Evolutionary conservation across 2,888 invertebrate species (phyloP).

Genomic region (Erebia aethiops): DNA sequence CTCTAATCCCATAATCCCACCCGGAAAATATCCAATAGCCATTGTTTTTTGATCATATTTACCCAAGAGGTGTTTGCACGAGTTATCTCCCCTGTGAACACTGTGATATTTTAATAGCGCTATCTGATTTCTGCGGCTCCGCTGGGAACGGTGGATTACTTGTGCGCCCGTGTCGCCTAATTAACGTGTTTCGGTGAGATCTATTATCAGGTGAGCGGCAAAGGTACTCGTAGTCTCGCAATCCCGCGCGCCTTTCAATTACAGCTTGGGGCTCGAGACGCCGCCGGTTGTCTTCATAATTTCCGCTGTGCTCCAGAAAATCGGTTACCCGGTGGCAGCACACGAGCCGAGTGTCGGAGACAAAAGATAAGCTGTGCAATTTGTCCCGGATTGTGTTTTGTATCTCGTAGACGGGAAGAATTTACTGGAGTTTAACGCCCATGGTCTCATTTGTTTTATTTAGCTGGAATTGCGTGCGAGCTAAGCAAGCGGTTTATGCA

Average conservation of each 20-base stretch:
- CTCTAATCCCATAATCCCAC: slow-evolving; percentile 74
- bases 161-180: slow-evolving; percentile 28
- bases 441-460: slow-evolving; percentile 22
- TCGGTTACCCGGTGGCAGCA: slow-evolving; percentile 49
- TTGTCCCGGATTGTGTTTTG: slow-evolving; percentile 59
- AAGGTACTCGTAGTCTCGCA: slow-evolving; percentile 13
- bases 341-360: slow-evolving; percentile 57
- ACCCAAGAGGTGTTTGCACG: slow-evolving; percentile 66
- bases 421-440: slow-evolving; percentile 33
- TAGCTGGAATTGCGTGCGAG: slow-evolving; percentile 23
- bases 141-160: slow-evolving; percentile 29
- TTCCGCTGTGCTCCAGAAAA: slow-evolving; percentile 56
- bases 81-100: slow-evolving; percentile 65
- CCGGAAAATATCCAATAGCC: slow-evolving; percentile 74
- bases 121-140: slow-evolving; percentile 57
- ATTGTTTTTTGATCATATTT: slow-evolving; percentile 73
- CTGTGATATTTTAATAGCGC: slow-evolving; percentile 64
- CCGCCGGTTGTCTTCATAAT: slow-evolving; percentile 44
- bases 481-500: slow-evolving; percentile 7
- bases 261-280: slow-evolving; percentile 22
- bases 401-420: slow-evolving; percentile 50
- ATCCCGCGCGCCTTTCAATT: slow-evolving; percentile 24
- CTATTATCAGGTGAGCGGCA: slow-evolving; percentile 29
- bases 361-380: slow-evolving; percentile 61
- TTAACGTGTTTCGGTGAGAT: slow-evolving; percentile 30